Evolutionary conservation across 2,888 invertebrate genomes (phyloP).

Genomic region (Oxystoma pomonae): DNA sequence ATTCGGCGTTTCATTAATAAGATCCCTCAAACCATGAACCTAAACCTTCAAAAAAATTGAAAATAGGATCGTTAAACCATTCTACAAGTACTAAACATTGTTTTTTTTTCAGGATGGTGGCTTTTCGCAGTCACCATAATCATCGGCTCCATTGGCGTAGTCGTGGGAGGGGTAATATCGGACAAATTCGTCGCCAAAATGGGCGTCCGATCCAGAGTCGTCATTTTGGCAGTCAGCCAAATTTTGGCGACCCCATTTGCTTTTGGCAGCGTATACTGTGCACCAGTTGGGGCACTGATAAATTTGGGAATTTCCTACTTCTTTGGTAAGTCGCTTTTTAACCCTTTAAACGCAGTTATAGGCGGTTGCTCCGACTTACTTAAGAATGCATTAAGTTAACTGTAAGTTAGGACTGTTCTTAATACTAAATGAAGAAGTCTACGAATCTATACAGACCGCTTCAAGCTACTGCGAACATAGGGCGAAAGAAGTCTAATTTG

Average conservation of each 20-base stretch:
- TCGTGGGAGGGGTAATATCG: constrained; percentile 71
- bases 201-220: constrained; percentile 77
- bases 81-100: neutral
- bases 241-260: constrained; percentile 79
- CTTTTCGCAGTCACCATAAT: constrained; percentile 83
- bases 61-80: too few species aligned
- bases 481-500: too few species aligned
- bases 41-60: too few species aligned
- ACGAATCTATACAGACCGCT: too few species aligned
- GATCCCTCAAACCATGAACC: too few species aligned
- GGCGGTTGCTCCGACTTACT: too few species aligned
- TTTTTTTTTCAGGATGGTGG: constrained; percentile 59
- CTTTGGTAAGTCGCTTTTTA: constrained; percentile 68
- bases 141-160: constrained; percentile 67
- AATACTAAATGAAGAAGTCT: too few species aligned
- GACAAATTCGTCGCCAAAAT: constrained; percentile 85
- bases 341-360: too few species aligned
- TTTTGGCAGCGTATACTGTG: constrained; percentile 79
- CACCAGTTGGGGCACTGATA: constrained; percentile 81
- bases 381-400: too few species aligned
- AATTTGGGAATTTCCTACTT: constrained; percentile 85
- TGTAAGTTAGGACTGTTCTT: too few species aligned
- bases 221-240: constrained; percentile 77
- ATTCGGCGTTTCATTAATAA: too few species aligned
- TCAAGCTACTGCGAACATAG: too few species aligned